phyloP scores from a whole-genome alignment of 1,140 invertebrate species.

The Sycophila sp. region DNA sequence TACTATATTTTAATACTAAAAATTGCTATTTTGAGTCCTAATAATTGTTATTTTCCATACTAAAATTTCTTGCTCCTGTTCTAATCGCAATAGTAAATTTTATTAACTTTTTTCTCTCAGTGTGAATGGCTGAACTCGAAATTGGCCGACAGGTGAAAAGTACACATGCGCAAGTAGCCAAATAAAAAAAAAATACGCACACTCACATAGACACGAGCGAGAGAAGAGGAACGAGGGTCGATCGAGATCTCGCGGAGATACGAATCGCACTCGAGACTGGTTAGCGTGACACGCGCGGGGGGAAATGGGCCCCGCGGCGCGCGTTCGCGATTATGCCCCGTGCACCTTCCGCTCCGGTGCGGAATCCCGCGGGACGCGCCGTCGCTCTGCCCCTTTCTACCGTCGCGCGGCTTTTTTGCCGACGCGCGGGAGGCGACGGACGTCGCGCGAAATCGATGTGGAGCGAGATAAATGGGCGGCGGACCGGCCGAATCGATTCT shows the following conservation, averaged over 20 bases:
- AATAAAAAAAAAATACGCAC: too few relatives aligned
- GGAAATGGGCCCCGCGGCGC: neutral
- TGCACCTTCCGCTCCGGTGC: neutral
- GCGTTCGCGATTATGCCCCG: neutral
- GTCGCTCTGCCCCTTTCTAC: neutral
- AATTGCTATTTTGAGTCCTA: too few relatives aligned
- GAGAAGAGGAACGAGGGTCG: too few relatives aligned
- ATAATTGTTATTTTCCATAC: too few relatives aligned
- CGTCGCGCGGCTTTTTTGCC: neutral
- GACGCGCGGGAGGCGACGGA: neutral
- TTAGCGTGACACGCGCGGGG: neutral
- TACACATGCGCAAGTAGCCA: too few relatives aligned
- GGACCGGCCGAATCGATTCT: neutral
- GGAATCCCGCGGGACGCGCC: neutral
- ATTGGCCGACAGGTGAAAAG: too few relatives aligned
- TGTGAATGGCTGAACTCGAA: too few relatives aligned
- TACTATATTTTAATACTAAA: too few relatives aligned
- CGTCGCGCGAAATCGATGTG: constrained; percentile 12
- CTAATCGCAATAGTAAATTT: too few relatives aligned
- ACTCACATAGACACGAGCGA: too few relatives aligned
- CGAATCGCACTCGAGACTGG: neutral
- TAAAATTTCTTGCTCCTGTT: too few relatives aligned
- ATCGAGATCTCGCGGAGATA: neutral
- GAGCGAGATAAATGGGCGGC: constrained; percentile 21
- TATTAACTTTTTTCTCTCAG: too few relatives aligned